A percentile compares a stretch with the other conserved stretches of the same genome.
Conservation (phyloP, 2,888 invertebrate species). For the Macropis europaea region DNA sequence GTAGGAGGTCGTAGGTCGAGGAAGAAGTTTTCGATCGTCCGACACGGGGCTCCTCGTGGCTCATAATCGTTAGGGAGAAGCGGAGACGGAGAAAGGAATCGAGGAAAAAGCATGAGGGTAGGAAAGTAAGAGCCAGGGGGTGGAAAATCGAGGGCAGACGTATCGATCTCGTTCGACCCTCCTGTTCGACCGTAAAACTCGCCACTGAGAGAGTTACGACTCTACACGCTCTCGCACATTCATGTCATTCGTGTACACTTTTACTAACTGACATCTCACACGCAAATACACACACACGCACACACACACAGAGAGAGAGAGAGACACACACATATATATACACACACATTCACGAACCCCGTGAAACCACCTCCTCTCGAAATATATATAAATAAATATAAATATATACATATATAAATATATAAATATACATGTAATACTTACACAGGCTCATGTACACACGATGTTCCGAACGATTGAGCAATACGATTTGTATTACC, state of each 20-base stretch:
- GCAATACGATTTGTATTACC: constrained; percentile 68
- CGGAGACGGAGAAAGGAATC: background rate
- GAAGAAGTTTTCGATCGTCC: background rate
- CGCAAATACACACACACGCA: constrained; percentile 1
- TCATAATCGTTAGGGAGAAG: constrained; percentile 16
- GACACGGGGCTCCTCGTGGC: background rate
- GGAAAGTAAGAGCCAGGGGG: background rate
- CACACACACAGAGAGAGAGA: background rate
- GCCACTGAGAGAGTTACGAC: constrained; percentile 41
- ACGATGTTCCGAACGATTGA: constrained; percentile 65
- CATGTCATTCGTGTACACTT: constrained; percentile 31
- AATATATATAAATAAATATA: background rate
- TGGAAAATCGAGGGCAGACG: constrained; percentile 21
- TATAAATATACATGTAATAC: constrained; percentile 27
- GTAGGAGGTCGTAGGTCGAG: too few species aligned
- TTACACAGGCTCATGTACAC: constrained; percentile 49
- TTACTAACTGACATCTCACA: too few species aligned
- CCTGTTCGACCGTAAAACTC: constrained; percentile 48
- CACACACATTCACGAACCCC: background rate
- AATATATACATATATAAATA: constrained; percentile 8
- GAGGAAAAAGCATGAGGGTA: constrained; percentile 15
- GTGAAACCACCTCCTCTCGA: background rate
- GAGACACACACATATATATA: constrained; percentile 9
- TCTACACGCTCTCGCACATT: constrained; percentile 29
- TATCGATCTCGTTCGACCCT: constrained; percentile 58